Evolutionary conservation across 2,888 invertebrate genomes (phyloP).

Genomic region (Peribatodes rhomboidaria): DNA sequence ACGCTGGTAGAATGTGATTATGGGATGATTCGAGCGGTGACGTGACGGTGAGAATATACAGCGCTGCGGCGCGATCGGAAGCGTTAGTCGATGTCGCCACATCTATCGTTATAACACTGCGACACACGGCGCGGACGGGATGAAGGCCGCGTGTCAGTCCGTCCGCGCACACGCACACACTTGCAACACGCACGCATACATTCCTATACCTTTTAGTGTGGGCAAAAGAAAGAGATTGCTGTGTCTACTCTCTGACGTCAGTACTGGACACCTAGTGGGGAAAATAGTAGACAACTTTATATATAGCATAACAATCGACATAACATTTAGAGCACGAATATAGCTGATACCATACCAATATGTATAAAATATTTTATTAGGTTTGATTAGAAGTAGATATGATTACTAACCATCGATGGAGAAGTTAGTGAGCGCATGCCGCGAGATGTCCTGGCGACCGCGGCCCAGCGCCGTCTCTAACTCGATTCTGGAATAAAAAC

Average conservation of each 20-base stretch:
- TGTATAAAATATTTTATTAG: not conserved
- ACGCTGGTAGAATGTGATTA: slow-evolving; percentile 48
- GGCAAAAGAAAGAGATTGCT: slow-evolving; percentile 83
- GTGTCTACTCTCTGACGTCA: slow-evolving; percentile 85
- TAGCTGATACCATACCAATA: not conserved
- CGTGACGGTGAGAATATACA: slow-evolving; percentile 55
- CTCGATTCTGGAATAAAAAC: slow-evolving; percentile 86
- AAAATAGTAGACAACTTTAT: slow-evolving; percentile 79
- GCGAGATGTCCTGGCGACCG: slow-evolving; percentile 79
- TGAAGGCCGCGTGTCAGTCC: slow-evolving; percentile 63
- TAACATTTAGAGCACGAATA: slow-evolving; percentile 15
- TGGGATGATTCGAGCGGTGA: slow-evolving; percentile 53
- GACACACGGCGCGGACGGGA: slow-evolving; percentile 42
- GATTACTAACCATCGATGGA: slow-evolving; percentile 76
- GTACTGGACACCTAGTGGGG: slow-evolving; percentile 85
- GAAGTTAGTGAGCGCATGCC: slow-evolving; percentile 77
- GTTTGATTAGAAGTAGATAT: not conserved
- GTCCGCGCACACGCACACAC: slow-evolving; percentile 69
- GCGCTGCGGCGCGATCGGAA: slow-evolving; percentile 66
- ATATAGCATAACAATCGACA: slow-evolving; percentile 45
- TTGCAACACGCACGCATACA: slow-evolving; percentile 81
- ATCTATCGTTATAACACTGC: slow-evolving; percentile 44
- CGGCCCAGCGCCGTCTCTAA: slow-evolving; percentile 90
- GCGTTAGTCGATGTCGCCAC: slow-evolving; percentile 69
- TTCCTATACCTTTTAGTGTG: slow-evolving; percentile 85